Evolutionary conservation across 1,140 invertebrate genomes (phyloP).

Genomic region (Scaptomyza pallida): DNA sequence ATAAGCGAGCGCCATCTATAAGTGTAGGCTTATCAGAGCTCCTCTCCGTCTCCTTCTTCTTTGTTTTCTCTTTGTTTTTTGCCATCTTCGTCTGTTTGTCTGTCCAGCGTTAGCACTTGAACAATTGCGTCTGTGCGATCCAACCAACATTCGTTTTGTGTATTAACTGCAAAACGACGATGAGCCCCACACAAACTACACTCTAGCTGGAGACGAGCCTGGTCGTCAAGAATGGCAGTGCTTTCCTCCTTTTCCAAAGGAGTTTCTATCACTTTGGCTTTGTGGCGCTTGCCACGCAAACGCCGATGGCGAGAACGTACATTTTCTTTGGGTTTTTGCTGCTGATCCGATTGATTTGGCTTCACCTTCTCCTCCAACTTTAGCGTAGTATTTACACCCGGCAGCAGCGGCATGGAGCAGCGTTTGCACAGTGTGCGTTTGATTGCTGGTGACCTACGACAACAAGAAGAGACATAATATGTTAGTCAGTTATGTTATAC

Average conservation of each 20-base stretch:
- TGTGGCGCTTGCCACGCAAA: slow-evolving; percentile 1
- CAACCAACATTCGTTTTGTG: slow-evolving; percentile 54
- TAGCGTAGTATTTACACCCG: slow-evolving; percentile 56
- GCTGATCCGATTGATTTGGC: neutral
- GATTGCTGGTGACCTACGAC: slow-evolving; percentile 49
- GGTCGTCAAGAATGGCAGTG: neutral
- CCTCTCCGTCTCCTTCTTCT: neutral
- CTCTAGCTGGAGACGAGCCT: slow-evolving; percentile 33
- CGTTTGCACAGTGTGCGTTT: slow-evolving; percentile 64
- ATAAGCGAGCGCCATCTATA: slow-evolving; percentile 9
- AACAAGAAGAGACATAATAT: neutral
- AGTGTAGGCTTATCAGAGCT: slow-evolving; percentile 25
- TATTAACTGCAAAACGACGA: slow-evolving; percentile 41
- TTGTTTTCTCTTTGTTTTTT: neutral
- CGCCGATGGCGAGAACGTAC: slow-evolving; percentile 26
- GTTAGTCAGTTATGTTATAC: neutral
- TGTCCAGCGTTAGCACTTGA: slow-evolving; percentile 30
- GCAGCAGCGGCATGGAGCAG: slow-evolving; percentile 58
- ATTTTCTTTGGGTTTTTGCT: neutral
- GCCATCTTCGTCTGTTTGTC: neutral
- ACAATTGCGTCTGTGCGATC: slow-evolving; percentile 53
- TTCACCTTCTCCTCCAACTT: neutral
- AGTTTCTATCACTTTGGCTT: no score
- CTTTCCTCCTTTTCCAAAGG: neutral
- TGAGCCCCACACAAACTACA: slow-evolving; percentile 48